Conservation (phyloP, 2,888 invertebrate species). For the Athripsodes cinereus region DNA sequence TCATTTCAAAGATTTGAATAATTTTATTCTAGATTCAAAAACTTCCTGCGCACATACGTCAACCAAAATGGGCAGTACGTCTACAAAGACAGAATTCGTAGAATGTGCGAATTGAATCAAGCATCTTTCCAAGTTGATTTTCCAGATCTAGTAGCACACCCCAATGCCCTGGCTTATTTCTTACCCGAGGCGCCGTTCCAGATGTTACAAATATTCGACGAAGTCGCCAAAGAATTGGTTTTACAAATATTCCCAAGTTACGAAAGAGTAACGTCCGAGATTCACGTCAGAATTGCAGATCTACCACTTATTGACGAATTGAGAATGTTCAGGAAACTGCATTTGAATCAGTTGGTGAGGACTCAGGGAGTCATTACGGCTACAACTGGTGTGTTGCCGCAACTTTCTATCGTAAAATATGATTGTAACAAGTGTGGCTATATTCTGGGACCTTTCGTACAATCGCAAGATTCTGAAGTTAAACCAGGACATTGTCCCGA, state of each 20-base stretch:
- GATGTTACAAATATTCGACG: slow-evolving; percentile 94
- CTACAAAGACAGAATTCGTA: slow-evolving; percentile 86
- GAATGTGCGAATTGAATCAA: slow-evolving; percentile 91
- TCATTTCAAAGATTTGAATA: no score
- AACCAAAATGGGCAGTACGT: slow-evolving; percentile 82
- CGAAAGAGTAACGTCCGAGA: slow-evolving; percentile 86
- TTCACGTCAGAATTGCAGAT: slow-evolving; percentile 92
- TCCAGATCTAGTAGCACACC: slow-evolving; percentile 80
- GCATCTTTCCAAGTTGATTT: slow-evolving; percentile 92
- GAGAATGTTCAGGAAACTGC: slow-evolving; percentile 81
- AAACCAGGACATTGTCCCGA: slow-evolving; percentile 97
- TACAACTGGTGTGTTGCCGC: slow-evolving; percentile 92
- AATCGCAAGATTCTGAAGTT: slow-evolving; percentile 88
- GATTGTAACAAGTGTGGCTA: slow-evolving; percentile 96
- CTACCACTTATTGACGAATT: slow-evolving; percentile 94
- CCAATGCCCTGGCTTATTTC: slow-evolving; percentile 94
- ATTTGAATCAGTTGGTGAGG: slow-evolving; percentile 90
- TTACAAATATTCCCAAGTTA: slow-evolving; percentile 94
- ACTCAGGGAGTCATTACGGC: slow-evolving; percentile 93
- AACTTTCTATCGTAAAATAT: slow-evolving; percentile 91
- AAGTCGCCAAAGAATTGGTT: slow-evolving; percentile 90
- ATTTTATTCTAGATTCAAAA: slow-evolving; percentile 61
- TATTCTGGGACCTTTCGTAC: slow-evolving; percentile 92
- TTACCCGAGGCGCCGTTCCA: slow-evolving; percentile 95
- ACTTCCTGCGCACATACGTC: slow-evolving; percentile 85